Conservation (phyloP, 2,113 vertebrate species). For the Ctenomys sociabilis region DNA sequence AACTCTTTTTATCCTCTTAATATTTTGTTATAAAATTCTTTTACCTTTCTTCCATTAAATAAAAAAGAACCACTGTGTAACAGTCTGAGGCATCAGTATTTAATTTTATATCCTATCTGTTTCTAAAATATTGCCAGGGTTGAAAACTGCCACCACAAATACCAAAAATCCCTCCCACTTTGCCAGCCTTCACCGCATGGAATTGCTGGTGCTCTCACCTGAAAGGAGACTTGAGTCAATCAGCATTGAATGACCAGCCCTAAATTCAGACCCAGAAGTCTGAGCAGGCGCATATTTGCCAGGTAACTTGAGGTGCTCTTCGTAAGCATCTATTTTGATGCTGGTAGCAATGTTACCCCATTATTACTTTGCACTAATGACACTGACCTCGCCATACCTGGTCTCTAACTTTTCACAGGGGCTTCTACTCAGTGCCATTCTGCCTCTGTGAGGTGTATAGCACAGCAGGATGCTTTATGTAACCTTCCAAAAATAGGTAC, state of each 20-base stretch:
- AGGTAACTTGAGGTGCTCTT: conserved; percentile 25
- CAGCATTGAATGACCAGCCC: conserved; percentile 59
- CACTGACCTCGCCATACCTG: not conserved
- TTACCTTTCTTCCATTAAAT: not conserved
- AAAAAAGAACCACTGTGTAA: not conserved
- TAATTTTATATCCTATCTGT: not conserved
- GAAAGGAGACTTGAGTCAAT: conserved; percentile 49
- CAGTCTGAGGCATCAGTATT: not conserved
- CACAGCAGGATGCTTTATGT: not conserved
- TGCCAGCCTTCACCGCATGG: not conserved
- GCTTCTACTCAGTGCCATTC: conserved; percentile 18
- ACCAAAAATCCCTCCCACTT: not conserved
- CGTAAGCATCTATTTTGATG: not conserved
- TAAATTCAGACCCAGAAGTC: conserved; percentile 20
- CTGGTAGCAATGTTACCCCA: not conserved
- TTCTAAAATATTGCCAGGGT: not conserved
- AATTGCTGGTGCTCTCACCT: not conserved
- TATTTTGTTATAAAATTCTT: not conserved
- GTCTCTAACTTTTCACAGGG: conserved; percentile 9
- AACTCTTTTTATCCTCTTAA: not conserved
- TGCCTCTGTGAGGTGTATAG: conserved; percentile 62
- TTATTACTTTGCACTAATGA: conserved; percentile 58
- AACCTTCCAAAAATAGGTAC: conserved; percentile 35
- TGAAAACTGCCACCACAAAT: not conserved
- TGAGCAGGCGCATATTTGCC: conserved; percentile 51